Evolutionary conservation across 2,888 invertebrate genomes (phyloP).

Genomic region (Drosophila lacicola): DNA sequence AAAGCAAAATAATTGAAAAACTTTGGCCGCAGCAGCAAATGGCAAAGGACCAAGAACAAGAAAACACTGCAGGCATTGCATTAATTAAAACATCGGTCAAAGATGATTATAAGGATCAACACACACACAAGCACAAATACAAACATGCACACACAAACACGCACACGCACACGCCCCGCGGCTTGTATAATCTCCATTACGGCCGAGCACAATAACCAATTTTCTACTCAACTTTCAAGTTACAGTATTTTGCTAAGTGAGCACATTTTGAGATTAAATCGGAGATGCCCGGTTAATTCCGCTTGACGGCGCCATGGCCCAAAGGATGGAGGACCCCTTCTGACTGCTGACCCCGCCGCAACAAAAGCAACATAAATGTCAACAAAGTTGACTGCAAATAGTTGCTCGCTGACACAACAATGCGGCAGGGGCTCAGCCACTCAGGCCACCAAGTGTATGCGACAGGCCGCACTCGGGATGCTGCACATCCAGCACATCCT

Average conservation of each 20-base stretch:
- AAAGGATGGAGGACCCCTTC: conserved; percentile 28
- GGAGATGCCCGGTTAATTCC: conserved; percentile 36
- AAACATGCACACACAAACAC: neutral
- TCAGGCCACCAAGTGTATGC: conserved; percentile 51
- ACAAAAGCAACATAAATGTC: conserved; percentile 65
- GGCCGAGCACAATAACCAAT: conserved; percentile 62
- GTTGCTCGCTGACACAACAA: conserved; percentile 66
- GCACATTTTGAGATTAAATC: conserved; percentile 56
- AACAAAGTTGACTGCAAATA: conserved; percentile 70
- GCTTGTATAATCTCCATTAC: conserved; percentile 49
- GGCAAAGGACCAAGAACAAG: conserved; percentile 8
- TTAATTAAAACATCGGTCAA: conserved; percentile 51
- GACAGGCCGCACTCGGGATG: conserved; percentile 45
- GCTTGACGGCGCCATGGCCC: conserved; percentile 33
- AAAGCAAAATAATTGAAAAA: conserved; percentile 75
- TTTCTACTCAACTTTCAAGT: conserved; percentile 64
- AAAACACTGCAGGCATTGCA: conserved; percentile 45
- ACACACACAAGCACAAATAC: neutral
- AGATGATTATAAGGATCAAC: conserved; percentile 4
- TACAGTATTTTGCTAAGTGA: conserved; percentile 43
- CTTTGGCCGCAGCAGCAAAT: conserved; percentile 41
- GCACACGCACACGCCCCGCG: neutral
- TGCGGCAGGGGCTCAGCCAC: conserved; percentile 40
- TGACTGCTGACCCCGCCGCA: conserved; percentile 28
- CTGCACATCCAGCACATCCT: conserved; percentile 18